Base-by-base conservation (phyloP, 2,888 invertebrate genomes). In the Choristoneura rosaceana region DNA sequence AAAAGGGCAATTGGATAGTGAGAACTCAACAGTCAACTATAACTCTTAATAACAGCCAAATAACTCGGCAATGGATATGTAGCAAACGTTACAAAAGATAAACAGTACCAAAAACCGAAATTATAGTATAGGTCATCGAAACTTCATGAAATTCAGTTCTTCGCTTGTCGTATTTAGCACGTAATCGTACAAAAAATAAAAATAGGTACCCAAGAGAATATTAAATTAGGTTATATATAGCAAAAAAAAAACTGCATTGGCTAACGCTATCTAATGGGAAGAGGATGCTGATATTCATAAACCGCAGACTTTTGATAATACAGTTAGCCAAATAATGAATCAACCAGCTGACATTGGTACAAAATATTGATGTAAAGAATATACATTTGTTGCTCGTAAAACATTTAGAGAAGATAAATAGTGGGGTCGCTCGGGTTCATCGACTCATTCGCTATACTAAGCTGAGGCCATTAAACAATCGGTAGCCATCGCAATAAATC, bases 391-490 rank as follows among this genome's bases (percentile, higher is more conserved):
- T 62, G 62, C n/a, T 55, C 43, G 38, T 62, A 43, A 47, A 34
- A 25, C 43, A 25, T 50, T n/a, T 15, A 69, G 52, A 10, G n/a
- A 47, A 38, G 33, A 43, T 17, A 59, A 47, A 38, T 38, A 60
- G 61, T 17, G 34, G 62, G 55, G 62, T 58, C 58, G 45, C 10
- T 7, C 25, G 47, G 45, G 62, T 67, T 67, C 71, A 45, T 62
- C 41, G 71, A 67, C 62, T 58, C 25, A 15, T 38, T 71, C 25
- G 61, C 62, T 9, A 52, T 52, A 52, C 17, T 71, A 71, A 71
- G 62, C 71, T 47, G 52, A 52, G 67, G 62, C 58, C 67, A 71
- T 71, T 71, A 58, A 45, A 67, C 62, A 67, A 71, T 71, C 59
- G 66, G 55, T 55, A 33, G 63, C 63, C 63, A 63, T 63, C 50